Evolutionary conservation across 2,113 vertebrate species (phyloP).

Genomic region (Marcusenius ussheri): DNA sequence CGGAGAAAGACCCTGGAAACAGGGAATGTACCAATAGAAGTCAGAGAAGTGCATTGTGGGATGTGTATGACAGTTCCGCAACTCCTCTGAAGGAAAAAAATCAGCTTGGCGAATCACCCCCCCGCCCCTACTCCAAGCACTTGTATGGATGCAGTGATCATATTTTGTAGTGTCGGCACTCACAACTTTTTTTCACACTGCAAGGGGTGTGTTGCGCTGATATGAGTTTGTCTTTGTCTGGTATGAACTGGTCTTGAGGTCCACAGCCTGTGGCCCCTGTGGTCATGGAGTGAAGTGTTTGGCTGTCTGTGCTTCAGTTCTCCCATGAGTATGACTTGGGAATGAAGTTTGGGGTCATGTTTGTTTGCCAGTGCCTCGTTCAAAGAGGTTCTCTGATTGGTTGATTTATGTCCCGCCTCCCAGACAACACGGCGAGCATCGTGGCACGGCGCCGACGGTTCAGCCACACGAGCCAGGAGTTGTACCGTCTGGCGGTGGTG

Average conservation of each 20-base stretch:
- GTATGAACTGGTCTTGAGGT: background rate
- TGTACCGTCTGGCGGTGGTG: constrained; percentile 71
- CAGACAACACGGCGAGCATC: constrained; percentile 73
- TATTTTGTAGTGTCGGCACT: background rate
- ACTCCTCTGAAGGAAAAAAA: background rate
- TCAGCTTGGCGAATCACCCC: too few species aligned
- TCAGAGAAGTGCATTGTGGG: background rate
- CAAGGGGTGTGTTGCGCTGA: background rate
- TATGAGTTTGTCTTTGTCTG: background rate
- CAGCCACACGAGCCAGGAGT: constrained; percentile 68
- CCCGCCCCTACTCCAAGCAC: too few species aligned
- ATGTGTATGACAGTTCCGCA: background rate
- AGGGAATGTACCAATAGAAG: background rate
- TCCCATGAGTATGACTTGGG: background rate
- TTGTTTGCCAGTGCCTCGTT: background rate
- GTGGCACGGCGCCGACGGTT: constrained; percentile 65
- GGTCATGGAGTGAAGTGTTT: background rate
- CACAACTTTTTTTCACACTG: background rate
- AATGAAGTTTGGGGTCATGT: background rate
- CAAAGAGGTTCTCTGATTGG: background rate
- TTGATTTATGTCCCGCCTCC: background rate
- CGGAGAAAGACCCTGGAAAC: background rate
- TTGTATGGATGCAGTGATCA: background rate
- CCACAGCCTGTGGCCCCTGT: background rate
- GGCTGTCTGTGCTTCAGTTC: background rate